Evolutionary conservation across 2,888 invertebrate genomes (phyloP).

Genomic region (Tetropium fuscum): DNA sequence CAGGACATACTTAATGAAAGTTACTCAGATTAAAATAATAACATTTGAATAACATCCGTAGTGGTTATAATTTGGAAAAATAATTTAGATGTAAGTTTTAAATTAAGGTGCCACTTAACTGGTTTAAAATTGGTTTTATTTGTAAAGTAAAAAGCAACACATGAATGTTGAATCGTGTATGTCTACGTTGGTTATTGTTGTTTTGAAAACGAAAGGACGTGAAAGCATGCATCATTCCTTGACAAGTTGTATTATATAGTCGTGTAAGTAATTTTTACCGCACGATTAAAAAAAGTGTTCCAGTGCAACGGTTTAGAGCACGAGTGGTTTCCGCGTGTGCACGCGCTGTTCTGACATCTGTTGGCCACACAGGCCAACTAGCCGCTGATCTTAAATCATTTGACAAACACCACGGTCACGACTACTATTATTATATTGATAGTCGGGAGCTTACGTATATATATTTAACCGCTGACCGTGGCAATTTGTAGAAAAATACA

Average conservation of each 20-base stretch:
- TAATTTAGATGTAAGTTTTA: neutral
- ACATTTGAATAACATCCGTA: neutral
- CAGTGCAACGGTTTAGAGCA: conserved; percentile 20
- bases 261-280: conserved; percentile 19
- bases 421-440: conserved; percentile 23
- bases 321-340: conserved; percentile 19
- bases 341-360: conserved; percentile 26
- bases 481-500: conserved; percentile 16
- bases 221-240: conserved; percentile 6
- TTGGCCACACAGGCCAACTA: conserved; percentile 26
- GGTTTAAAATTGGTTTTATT: neutral
- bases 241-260: conserved; percentile 9
- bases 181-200: neutral
- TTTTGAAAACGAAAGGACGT: neutral
- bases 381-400: conserved; percentile 21
- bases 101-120: neutral
- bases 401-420: conserved; percentile 26
- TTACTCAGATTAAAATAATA: too few relatives aligned
- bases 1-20: too few relatives aligned
- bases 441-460: conserved; percentile 21
- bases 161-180: too few relatives aligned
- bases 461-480: conserved; percentile 15
- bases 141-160: neutral
- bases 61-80: neutral
- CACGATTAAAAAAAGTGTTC: conserved; percentile 24